phyloP scores from a whole-genome alignment of 92 coral and sea anemone genomes.

The Porites cylindrica region DNA sequence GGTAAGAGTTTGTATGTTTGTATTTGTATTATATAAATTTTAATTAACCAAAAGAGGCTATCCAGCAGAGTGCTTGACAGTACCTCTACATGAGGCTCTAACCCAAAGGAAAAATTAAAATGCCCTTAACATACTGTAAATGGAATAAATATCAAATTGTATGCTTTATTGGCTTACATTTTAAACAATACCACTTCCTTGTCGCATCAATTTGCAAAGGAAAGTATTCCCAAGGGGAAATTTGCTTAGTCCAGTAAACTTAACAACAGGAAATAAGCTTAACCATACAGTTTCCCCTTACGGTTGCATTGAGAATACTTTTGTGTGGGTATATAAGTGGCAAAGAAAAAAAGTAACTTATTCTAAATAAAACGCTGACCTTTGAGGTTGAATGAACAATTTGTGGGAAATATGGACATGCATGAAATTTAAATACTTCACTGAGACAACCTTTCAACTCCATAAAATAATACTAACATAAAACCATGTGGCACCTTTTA shows the following conservation, averaged over 20 bases:
- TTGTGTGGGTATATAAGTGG: neutral
- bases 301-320: neutral
- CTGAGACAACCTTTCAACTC: neutral
- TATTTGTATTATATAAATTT: too few relatives aligned
- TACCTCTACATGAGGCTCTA: neutral
- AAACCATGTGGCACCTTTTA: neutral
- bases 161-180: neutral
- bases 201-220: slow-evolving; percentile 2
- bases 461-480: neutral
- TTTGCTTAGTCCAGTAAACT: slow-evolving; percentile 15
- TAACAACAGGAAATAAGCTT: neutral
- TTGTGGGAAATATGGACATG: neutral
- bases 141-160: neutral
- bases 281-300: slow-evolving; percentile 10
- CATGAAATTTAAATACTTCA: neutral
- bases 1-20: too few relatives aligned
- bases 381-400: too few relatives aligned
- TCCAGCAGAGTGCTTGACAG: neutral
- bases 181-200: slow-evolving; percentile 26
- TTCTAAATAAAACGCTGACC: neutral
- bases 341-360: neutral
- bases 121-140: neutral
- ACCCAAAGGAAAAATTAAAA: neutral
- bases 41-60: too few relatives aligned
- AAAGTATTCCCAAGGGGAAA: slow-evolving; percentile 28